These are phyloP conservation scores for Scomberomorus guttatus DNA, from an alignment of 2,797 vertebrate species.

Conservation along the genomic window DNA sequence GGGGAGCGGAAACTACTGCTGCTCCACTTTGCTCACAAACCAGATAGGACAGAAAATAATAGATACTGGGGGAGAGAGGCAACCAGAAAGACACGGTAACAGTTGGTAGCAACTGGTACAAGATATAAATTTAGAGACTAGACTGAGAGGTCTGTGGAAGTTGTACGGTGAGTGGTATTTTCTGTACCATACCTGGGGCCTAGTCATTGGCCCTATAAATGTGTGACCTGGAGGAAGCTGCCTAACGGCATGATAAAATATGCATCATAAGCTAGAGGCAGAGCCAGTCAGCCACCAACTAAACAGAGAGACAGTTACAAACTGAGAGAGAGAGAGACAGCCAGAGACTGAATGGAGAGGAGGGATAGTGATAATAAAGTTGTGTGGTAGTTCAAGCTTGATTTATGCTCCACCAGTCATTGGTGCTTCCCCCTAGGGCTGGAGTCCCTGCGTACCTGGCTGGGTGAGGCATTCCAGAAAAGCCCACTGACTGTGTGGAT, in stretches of 20 bases:
- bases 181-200: neutral
- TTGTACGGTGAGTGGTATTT: neutral
- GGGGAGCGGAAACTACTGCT: constrained; percentile 16
- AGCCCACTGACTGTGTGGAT: neutral
- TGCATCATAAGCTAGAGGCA: constrained; percentile 7
- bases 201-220: constrained; percentile 18
- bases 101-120: neutral
- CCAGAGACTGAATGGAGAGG: neutral
- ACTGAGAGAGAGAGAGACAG: neutral
- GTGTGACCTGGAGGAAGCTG: constrained; percentile 5
- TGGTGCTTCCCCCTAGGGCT: neutral
- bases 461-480: neutral
- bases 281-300: neutral
- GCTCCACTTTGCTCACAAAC: constrained; percentile 2
- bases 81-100: neutral
- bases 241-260: neutral
- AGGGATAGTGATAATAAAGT: neutral
- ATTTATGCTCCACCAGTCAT: constrained; percentile 1
- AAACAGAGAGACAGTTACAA: neutral
- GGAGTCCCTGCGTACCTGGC: neutral
- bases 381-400: neutral
- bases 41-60: neutral
- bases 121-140: neutral
- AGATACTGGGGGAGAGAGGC: neutral
- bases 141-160: neutral